Percentiles rank a stretch among this genome's conserved stretches.
Evolutionary conservation across 1,140 invertebrate genomes (phyloP).

Genomic region (Zaprionus taronus): DNA sequence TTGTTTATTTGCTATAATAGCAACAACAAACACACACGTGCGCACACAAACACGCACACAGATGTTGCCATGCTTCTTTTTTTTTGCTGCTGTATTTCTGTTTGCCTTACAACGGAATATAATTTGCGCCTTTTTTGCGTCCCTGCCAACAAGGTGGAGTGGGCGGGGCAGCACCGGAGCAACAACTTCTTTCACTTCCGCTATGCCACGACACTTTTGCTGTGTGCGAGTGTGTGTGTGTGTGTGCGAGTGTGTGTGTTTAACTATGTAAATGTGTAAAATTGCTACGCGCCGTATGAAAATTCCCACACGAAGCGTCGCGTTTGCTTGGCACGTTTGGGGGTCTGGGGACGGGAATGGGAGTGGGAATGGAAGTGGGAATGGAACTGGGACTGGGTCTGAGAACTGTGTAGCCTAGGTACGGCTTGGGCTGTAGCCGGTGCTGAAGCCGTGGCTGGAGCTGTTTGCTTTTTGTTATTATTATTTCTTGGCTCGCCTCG

Average conservation of each 20-base stretch:
- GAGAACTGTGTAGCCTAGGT: not conserved
- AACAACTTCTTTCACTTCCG: conserved; percentile 79
- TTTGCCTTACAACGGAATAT: conserved; percentile 77
- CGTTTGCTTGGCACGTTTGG: conserved; percentile 24
- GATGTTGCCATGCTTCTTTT: conserved; percentile 21
- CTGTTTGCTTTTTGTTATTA: conserved; percentile 81
- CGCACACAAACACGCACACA: conserved; percentile 2
- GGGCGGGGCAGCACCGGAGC: conserved; percentile 20
- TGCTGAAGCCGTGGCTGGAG: conserved; percentile 4
- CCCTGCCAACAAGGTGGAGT: conserved; percentile 17
- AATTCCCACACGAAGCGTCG: conserved; percentile 74
- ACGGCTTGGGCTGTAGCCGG: not conserved
- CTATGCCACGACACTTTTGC: conserved; percentile 76
- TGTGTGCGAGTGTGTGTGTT: conserved; percentile 54
- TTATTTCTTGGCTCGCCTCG: conserved; percentile 65
- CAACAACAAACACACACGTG: conserved; percentile 29
- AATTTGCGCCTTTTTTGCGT: conserved; percentile 69
- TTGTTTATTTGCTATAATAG: conserved; percentile 66
- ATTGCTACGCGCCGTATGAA: conserved; percentile 78
- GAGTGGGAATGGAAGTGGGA: not conserved
- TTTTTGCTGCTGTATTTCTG: conserved; percentile 37
- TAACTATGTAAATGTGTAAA: conserved; percentile 83
- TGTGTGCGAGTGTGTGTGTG: conserved; percentile 12
- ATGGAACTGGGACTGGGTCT: not conserved
- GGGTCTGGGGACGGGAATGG: conserved; percentile 16